phyloP scores from a whole-genome alignment of 2,113 vertebrate species.

The Mirza zaza region DNA sequence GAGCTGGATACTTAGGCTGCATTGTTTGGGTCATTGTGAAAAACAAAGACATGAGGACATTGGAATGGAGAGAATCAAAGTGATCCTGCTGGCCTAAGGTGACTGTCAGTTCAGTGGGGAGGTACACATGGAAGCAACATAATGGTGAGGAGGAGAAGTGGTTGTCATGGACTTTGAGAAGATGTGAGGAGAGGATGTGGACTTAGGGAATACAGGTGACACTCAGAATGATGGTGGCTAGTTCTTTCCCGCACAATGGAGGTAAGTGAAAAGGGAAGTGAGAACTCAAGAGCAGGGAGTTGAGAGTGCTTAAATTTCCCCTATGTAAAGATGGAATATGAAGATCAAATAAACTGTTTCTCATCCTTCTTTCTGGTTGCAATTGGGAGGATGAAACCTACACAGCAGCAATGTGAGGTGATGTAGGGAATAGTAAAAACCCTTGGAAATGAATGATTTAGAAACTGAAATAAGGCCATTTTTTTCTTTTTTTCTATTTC shows the following conservation, averaged over 20 bases:
- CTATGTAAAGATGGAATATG: not conserved
- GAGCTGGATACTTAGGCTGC: not conserved
- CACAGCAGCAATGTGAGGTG: not conserved
- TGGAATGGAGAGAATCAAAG: not conserved
- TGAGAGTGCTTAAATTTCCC: not conserved
- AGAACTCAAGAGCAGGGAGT: not conserved
- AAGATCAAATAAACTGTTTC: not conserved
- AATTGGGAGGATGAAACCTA: not conserved
- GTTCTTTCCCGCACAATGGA: not conserved
- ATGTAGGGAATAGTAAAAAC: not conserved
- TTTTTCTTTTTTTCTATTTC: not conserved
- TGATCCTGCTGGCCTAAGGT: not conserved
- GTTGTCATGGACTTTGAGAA: not conserved
- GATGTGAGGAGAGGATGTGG: not conserved
- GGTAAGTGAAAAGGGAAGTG: not conserved
- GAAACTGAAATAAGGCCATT: not conserved
- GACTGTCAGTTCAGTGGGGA: not conserved
- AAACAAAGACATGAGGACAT: not conserved
- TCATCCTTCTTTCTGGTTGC: not conserved
- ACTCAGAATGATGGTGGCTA: not conserved
- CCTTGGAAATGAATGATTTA: not conserved
- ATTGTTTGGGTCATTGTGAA: not conserved
- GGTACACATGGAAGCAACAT: not conserved
- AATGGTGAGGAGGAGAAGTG: not conserved
- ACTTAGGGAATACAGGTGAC: not conserved